Percentiles rank a stretch among this genome's conserved stretches.
Evolutionary conservation across 1,140 invertebrate genomes (phyloP).

Genomic region (Cyrtorhinus lividipennis): DNA sequence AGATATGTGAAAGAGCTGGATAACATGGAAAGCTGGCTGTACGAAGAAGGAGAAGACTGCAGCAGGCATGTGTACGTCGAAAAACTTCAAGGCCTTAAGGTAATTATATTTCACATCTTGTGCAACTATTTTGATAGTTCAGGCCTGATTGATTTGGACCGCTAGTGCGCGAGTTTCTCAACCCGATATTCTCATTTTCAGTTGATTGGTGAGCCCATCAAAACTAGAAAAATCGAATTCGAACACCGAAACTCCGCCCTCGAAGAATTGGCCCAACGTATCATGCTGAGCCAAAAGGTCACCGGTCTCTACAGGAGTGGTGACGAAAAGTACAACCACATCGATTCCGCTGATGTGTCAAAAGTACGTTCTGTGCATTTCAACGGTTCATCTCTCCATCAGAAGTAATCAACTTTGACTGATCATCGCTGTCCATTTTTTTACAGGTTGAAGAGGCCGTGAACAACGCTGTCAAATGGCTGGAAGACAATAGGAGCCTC

Average conservation of each 20-base stretch:
- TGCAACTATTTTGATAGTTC: background rate
- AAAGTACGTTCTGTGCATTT: slow-evolving; percentile 23
- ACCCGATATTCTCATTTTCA: too few species aligned
- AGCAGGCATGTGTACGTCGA: slow-evolving; percentile 65
- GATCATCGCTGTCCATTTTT: background rate
- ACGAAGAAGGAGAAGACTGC: slow-evolving; percentile 86
- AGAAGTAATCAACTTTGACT: too few species aligned
- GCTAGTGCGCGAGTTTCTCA: too few species aligned
- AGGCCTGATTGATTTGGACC: too few species aligned
- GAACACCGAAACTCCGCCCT: slow-evolving; percentile 57
- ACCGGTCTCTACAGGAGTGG: slow-evolving; percentile 48
- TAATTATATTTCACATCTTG: slow-evolving; percentile 27
- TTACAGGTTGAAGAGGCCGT: slow-evolving; percentile 30
- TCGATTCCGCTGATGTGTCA: slow-evolving; percentile 58
- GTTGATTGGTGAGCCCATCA: slow-evolving; percentile 69
- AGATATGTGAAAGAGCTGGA: slow-evolving; percentile 39
- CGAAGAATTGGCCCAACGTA: slow-evolving; percentile 54
- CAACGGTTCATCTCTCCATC: background rate
- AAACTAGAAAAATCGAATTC: slow-evolving; percentile 58
- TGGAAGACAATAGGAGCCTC: slow-evolving; percentile 28
- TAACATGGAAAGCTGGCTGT: slow-evolving; percentile 89
- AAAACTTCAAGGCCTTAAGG: slow-evolving; percentile 46
- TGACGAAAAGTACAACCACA: slow-evolving; percentile 67
- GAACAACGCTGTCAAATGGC: slow-evolving; percentile 33
- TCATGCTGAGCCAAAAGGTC: slow-evolving; percentile 61